Conservation (phyloP, 2,797 vertebrate genomes). For the Myoxocephalus aenaeus region DNA sequence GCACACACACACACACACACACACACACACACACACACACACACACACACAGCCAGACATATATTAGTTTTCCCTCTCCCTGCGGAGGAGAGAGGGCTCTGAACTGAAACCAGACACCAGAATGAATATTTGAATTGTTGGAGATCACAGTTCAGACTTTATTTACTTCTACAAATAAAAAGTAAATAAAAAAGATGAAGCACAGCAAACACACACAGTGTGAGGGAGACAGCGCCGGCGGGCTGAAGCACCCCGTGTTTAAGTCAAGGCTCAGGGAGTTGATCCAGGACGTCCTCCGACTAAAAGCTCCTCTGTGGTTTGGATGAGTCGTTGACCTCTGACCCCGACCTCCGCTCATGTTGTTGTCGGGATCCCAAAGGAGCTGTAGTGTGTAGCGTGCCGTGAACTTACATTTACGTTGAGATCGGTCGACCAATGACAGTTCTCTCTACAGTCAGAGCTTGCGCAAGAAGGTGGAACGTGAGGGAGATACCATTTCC, state of each 20-base stretch:
- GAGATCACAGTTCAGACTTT: constrained; percentile 48
- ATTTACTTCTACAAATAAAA: constrained; percentile 26
- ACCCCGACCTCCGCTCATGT: too few relatives aligned
- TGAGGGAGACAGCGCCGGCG: not conserved
- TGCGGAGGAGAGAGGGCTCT: not conserved
- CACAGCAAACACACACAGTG: constrained; percentile 20
- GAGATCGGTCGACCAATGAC: too few relatives aligned
- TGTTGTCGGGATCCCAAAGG: too few relatives aligned
- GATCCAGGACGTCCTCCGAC: too few relatives aligned
- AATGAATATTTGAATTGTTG: constrained; percentile 28
- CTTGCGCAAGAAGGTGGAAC: too few relatives aligned
- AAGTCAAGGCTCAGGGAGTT: too few relatives aligned
- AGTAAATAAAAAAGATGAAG: constrained; percentile 6
- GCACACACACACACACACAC: constrained; percentile 4
- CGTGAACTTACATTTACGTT: too few relatives aligned
- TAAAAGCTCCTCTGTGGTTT: too few relatives aligned
- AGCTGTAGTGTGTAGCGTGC: too few relatives aligned
- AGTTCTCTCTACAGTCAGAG: too few relatives aligned
- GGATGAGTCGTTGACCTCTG: too few relatives aligned
- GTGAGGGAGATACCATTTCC: too few relatives aligned
- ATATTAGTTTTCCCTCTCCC: not conserved
- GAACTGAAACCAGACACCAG: constrained; percentile 13
- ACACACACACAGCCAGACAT: not conserved
- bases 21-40: constrained; percentile 16
- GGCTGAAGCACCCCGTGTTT: constrained; percentile 1